Evolutionary conservation across 2,113 vertebrate genomes (phyloP).

Genomic region (Ranitomeya variabilis): DNA sequence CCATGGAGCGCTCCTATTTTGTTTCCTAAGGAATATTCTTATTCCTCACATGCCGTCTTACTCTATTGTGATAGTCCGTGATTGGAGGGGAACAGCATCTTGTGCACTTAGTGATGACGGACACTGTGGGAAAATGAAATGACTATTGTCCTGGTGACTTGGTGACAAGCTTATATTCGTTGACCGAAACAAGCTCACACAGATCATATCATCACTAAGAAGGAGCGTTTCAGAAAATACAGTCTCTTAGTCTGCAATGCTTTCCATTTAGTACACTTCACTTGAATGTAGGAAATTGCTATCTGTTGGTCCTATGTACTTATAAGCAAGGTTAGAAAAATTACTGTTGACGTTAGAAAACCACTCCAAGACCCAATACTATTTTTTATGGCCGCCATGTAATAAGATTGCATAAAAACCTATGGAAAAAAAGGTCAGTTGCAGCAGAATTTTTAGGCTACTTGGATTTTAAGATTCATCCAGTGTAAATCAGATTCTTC

Average conservation of each 20-base stretch:
- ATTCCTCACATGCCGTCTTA: background rate
- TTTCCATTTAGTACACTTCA: background rate
- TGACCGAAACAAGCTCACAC: background rate
- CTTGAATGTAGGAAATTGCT: background rate
- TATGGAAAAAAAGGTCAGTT: background rate
- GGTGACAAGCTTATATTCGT: conserved; percentile 11
- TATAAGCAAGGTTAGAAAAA: background rate
- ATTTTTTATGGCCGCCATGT: background rate
- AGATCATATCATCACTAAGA: background rate
- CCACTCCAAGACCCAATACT: background rate
- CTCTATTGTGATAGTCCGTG: no score
- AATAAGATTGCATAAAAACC: background rate
- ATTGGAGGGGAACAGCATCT: background rate
- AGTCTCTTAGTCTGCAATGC: background rate
- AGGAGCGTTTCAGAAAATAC: background rate
- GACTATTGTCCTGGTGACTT: background rate
- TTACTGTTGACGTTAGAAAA: background rate
- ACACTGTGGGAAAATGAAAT: background rate
- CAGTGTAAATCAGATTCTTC: no score
- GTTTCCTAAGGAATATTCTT: no score
- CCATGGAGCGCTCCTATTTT: no score
- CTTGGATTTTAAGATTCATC: background rate
- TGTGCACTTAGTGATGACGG: background rate
- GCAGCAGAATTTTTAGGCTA: background rate
- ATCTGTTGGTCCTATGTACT: background rate